These are phyloP conservation scores for Mormyrops attenuatus DNA, from an alignment of 2,797 vertebrate genomes.

Conservation along the genomic window DNA sequence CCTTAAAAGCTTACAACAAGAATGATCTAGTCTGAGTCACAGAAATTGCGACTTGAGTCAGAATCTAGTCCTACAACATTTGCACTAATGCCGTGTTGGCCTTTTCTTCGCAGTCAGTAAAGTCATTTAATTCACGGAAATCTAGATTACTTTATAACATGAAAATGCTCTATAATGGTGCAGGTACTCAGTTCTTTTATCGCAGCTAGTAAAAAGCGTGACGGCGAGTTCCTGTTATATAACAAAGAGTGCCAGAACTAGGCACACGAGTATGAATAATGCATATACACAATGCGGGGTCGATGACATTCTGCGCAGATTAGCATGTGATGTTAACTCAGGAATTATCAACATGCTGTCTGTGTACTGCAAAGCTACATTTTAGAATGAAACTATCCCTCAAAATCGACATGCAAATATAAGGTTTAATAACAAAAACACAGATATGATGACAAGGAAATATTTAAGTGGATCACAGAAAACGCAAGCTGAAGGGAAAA, in stretches of 20 bases:
- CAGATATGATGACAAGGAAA: background rate
- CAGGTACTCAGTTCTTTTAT: background rate
- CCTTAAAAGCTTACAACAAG: background rate
- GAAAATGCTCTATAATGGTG: background rate
- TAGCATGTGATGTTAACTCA: background rate
- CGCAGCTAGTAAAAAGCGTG: background rate
- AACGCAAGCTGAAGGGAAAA: background rate
- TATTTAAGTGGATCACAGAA: background rate
- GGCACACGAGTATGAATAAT: background rate
- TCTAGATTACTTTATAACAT: background rate
- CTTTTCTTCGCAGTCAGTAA: background rate
- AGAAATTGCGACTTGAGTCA: background rate
- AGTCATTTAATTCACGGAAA: background rate
- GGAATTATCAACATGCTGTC: background rate
- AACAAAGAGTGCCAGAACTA: background rate
- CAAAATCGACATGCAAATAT: background rate
- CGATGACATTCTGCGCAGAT: background rate
- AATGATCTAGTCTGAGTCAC: background rate
- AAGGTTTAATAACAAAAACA: background rate
- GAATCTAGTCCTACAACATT: background rate
- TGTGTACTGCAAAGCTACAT: background rate
- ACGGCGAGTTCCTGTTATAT: background rate
- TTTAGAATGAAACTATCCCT: background rate
- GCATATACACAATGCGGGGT: background rate
- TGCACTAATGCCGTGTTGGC: background rate